phyloP scores from a whole-genome alignment of 2,113 vertebrate species.

The Gymnobelideus leadbeateri region DNA sequence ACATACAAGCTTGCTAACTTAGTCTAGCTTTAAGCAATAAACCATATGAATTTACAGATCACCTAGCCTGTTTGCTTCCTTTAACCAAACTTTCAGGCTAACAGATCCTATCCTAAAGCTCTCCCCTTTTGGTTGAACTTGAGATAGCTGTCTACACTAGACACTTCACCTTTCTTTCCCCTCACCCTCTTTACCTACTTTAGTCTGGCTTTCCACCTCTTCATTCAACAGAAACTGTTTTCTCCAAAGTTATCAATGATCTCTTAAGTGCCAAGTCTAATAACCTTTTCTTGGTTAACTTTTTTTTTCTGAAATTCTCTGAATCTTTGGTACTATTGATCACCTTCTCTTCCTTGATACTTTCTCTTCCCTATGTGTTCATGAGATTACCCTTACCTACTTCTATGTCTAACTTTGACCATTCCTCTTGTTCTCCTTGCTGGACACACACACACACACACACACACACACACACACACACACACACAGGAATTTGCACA shows the following conservation, averaged over 20 bases:
- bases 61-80: no score
- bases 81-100: no score
- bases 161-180: neutral
- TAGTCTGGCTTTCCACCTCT: neutral
- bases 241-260: neutral
- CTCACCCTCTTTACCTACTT: neutral
- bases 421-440: neutral
- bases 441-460: neutral
- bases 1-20: no score
- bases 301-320: neutral
- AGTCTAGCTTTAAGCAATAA: no score
- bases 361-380: neutral
- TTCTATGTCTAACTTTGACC: neutral
- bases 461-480: no score
- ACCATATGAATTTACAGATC: no score
- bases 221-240: neutral
- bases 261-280: neutral
- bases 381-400: neutral
- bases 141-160: neutral
- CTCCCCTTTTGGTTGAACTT: neutral
- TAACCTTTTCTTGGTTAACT: neutral
- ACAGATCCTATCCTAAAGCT: no score
- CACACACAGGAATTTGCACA: no score
- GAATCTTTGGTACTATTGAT: neutral
- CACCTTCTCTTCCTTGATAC: neutral